These are phyloP conservation scores for Neelides sp. DNA, from an alignment of 1,140 invertebrate genomes.

Conservation along the genomic window DNA sequence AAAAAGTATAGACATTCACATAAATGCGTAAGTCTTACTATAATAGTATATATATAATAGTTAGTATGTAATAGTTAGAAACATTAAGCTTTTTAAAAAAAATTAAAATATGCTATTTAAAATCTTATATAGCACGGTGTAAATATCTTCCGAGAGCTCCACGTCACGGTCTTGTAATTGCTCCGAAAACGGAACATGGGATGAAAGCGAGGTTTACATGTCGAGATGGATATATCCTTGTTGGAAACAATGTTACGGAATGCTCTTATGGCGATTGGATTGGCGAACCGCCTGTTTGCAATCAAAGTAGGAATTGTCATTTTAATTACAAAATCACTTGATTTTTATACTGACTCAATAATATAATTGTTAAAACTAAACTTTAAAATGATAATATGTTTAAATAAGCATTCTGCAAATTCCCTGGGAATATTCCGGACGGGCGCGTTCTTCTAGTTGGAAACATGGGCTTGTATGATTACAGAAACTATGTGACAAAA, in stretches of 20 bases:
- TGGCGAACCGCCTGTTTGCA: slow-evolving; percentile 65
- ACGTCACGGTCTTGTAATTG: slow-evolving; percentile 85
- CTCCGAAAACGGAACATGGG: slow-evolving; percentile 87
- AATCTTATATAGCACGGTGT: slow-evolving; percentile 51
- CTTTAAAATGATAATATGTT: slow-evolving; percentile 5
- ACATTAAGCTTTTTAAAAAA: too few relatives aligned
- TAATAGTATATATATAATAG: too few relatives aligned
- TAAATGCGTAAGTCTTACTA: too few relatives aligned
- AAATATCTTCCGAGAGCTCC: slow-evolving; percentile 75
- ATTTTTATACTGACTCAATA: too few relatives aligned
- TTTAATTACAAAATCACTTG: too few relatives aligned
- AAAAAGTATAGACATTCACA: too few relatives aligned
- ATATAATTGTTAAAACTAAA: too few relatives aligned
- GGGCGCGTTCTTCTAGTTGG: slow-evolving; percentile 88
- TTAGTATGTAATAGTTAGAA: too few relatives aligned
- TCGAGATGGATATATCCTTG: slow-evolving; percentile 73
- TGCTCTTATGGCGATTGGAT: slow-evolving; percentile 91
- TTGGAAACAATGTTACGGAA: slow-evolving; percentile 56
- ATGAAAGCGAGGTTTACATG: slow-evolving; percentile 84
- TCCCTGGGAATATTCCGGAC: slow-evolving; percentile 77
- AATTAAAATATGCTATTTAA: too few relatives aligned
- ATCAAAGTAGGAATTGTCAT: slow-evolving; percentile 51
- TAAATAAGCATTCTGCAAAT: slow-evolving; percentile 74
- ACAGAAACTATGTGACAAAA: slow-evolving; percentile 85
- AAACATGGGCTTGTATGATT: slow-evolving; percentile 94